These are phyloP conservation scores for Mesocricetus auratus DNA, from an alignment of 2,113 vertebrate genomes.

Conservation along the genomic window DNA sequence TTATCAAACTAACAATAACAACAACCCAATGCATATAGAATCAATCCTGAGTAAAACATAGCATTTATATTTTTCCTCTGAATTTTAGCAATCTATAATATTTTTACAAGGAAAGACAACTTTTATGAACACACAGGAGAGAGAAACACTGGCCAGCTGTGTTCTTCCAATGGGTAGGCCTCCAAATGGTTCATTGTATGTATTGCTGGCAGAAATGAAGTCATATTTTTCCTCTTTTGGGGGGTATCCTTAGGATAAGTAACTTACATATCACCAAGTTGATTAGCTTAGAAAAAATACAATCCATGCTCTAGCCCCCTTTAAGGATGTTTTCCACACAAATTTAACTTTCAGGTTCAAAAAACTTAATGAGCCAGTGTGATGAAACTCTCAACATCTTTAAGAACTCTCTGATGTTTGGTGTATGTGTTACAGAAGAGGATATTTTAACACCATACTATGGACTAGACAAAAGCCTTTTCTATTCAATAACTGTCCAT, in stretches of 20 bases:
- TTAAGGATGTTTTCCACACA: constrained; percentile 76
- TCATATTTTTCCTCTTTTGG: neutral
- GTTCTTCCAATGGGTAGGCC: constrained; percentile 45
- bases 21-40: constrained; percentile 37
- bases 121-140: constrained; percentile 61
- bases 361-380: constrained; percentile 71
- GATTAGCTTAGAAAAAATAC: constrained; percentile 61
- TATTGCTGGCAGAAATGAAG: constrained; percentile 74
- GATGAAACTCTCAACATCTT: constrained; percentile 64
- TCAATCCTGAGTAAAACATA: constrained; percentile 24
- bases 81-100: constrained; percentile 63
- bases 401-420: constrained; percentile 62
- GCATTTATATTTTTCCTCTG: constrained; percentile 64
- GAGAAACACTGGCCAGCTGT: constrained; percentile 63
- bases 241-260: constrained; percentile 72
- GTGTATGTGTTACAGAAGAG: constrained; percentile 68
- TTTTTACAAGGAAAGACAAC: constrained; percentile 73
- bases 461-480: constrained; percentile 81
- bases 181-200: constrained; percentile 57
- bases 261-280: constrained; percentile 72
- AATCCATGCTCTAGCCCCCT: constrained; percentile 65
- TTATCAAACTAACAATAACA: constrained; percentile 61
- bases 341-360: constrained; percentile 64
- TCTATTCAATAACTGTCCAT: constrained; percentile 85
- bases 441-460: constrained; percentile 79